Conservation (phyloP, 2,113 vertebrate species). For the Diadophis punctatus region DNA sequence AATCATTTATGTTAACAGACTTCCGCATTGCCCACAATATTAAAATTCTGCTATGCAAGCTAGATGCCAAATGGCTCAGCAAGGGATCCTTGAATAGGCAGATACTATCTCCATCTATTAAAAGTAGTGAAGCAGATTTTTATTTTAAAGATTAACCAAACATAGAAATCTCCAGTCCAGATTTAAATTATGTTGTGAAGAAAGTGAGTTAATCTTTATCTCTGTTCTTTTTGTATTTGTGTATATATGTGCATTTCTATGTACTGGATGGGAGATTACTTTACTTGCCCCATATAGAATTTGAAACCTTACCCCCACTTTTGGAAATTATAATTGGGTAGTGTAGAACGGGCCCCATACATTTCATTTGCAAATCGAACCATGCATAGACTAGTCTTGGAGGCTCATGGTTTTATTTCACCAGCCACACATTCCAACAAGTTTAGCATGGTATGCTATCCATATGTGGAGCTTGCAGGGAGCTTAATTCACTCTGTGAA, state of each 20-base stretch:
- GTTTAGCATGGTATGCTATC: neutral
- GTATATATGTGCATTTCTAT: neutral
- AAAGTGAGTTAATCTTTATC: neutral
- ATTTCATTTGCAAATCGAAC: neutral
- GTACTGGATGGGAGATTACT: neutral
- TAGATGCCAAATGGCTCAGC: neutral
- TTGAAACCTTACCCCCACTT: neutral
- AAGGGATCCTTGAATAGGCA: neutral
- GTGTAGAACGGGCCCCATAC: neutral
- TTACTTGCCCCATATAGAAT: neutral
- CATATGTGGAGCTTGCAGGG: neutral
- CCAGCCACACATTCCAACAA: neutral
- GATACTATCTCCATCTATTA: neutral
- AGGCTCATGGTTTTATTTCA: neutral
- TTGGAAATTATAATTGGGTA: neutral
- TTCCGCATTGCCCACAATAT: neutral
- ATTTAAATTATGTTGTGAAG: neutral
- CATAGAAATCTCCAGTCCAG: neutral
- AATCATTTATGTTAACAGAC: neutral
- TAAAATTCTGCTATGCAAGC: neutral
- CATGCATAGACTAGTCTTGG: neutral
- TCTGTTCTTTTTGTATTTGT: neutral
- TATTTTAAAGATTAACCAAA: neutral
- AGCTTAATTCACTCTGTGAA: neutral
- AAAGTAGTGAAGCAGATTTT: neutral